phyloP scores from a whole-genome alignment of 2,113 vertebrate species.

The Triplophysa dalaica region DNA sequence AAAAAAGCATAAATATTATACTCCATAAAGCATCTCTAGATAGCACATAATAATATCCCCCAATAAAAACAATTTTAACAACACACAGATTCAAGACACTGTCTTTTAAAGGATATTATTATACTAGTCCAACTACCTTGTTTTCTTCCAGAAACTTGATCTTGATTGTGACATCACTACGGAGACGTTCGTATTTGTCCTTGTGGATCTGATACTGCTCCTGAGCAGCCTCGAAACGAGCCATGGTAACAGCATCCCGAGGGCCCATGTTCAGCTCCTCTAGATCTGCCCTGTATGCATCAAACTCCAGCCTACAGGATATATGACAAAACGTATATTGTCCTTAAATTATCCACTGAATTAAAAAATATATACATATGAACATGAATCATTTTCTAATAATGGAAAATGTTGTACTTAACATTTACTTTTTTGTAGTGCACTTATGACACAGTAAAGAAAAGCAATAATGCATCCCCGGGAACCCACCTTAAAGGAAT shows the following conservation, averaged over 20 bases:
- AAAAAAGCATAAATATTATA: no score
- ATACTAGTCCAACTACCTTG: constrained; percentile 74
- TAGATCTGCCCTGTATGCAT: constrained; percentile 93
- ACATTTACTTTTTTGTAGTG: no score
- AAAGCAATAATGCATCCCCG: neutral
- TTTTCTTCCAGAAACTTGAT: constrained; percentile 98
- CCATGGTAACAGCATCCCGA: constrained; percentile 81
- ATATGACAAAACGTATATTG: neutral
- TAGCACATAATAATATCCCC: no score
- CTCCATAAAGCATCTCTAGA: no score
- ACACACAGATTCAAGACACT: no score
- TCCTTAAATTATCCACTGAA: neutral
- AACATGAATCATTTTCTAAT: neutral
- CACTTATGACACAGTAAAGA: neutral
- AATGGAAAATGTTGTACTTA: no score
- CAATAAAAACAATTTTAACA: no score
- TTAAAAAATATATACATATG: neutral
- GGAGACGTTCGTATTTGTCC: constrained; percentile 92
- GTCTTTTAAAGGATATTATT: neutral
- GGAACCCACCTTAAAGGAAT: neutral
- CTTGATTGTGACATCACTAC: constrained; percentile 91
- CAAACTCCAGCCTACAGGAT: constrained; percentile 85
- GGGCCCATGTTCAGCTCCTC: constrained; percentile 93
- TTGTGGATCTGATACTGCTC: constrained; percentile 89
- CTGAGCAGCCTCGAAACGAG: constrained; percentile 86